phyloP scores from a whole-genome alignment of 2,888 invertebrate species.

The Eupeodes latifasciatus region DNA sequence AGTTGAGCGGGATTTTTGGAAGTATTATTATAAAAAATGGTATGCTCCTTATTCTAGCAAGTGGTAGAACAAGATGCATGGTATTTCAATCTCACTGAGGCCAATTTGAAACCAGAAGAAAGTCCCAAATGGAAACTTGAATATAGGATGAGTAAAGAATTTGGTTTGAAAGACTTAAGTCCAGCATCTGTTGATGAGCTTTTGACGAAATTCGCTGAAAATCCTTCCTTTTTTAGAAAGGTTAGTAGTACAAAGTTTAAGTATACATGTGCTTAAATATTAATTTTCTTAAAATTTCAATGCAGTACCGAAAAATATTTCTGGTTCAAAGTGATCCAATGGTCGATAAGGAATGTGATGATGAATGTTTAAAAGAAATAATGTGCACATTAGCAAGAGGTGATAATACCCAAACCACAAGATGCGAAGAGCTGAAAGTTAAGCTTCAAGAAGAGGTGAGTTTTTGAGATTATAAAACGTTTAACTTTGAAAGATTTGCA shows the following conservation, averaged over 20 bases:
- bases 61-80: conserved; percentile 89
- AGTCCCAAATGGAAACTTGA: conserved; percentile 90
- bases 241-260: conserved; percentile 62
- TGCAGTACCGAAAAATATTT: conserved; percentile 79
- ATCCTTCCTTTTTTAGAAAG: conserved; percentile 79
- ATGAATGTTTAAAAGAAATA: conserved; percentile 78
- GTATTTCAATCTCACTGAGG: conserved; percentile 90
- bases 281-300: no score
- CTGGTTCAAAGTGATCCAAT: conserved; percentile 80
- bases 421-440: conserved; percentile 79
- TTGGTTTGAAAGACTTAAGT: conserved; percentile 87
- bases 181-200: conserved; percentile 87
- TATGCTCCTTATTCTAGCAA: conserved; percentile 84
- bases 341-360: conserved; percentile 79
- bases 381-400: conserved; percentile 80
- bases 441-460: conserved; percentile 79
- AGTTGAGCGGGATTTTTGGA: conserved; percentile 78
- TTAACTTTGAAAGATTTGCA: no score
- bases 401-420: conserved; percentile 78
- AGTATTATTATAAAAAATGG: neutral
- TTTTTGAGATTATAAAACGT: no score
- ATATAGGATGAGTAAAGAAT: conserved; percentile 90
- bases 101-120: conserved; percentile 86
- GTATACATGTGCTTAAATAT: no score
- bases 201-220: conserved; percentile 85